Evolutionary conservation across 2,113 vertebrate species (phyloP).

Genomic region (Turdus rufiventris): DNA sequence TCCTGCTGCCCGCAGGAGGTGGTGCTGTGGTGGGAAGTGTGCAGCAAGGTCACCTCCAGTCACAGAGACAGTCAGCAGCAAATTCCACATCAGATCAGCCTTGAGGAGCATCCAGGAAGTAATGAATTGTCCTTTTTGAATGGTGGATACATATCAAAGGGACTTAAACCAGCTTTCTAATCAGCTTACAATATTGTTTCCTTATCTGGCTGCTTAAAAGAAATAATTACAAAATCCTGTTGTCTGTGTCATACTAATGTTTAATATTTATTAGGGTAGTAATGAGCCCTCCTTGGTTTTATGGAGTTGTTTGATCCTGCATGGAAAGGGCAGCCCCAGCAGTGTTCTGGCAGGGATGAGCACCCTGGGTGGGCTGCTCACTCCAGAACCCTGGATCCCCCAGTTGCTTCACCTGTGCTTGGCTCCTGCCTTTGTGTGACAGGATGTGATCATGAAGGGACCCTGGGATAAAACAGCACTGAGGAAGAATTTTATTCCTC

Average conservation of each 20-base stretch:
- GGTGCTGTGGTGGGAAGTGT: neutral
- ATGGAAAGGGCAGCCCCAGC: neutral
- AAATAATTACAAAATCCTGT: neutral
- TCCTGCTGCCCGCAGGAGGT: neutral
- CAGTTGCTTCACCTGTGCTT: fast-evolving
- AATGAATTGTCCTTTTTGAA: slow-evolving; percentile 37
- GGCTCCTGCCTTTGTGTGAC: neutral
- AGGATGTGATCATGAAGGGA: fast-evolving
- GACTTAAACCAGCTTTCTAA: neutral
- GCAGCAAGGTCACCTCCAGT: neutral
- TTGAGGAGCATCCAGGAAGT: slow-evolving; percentile 24
- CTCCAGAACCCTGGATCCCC: neutral
- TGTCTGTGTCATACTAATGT: neutral
- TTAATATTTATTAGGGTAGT: neutral
- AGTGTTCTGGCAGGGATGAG: neutral
- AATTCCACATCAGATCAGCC: fast-evolving
- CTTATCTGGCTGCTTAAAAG: neutral
- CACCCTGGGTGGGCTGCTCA: neutral
- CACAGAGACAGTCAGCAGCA: neutral
- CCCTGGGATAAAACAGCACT: neutral
- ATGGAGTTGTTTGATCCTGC: neutral
- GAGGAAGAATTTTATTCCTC: neutral
- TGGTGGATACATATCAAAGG: slow-evolving; percentile 30
- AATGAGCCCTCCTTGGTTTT: neutral
- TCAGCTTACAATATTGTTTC: neutral